Evolutionary conservation across 2,888 invertebrate genomes (phyloP).

Genomic region (Eristalinus sepulchralis): DNA sequence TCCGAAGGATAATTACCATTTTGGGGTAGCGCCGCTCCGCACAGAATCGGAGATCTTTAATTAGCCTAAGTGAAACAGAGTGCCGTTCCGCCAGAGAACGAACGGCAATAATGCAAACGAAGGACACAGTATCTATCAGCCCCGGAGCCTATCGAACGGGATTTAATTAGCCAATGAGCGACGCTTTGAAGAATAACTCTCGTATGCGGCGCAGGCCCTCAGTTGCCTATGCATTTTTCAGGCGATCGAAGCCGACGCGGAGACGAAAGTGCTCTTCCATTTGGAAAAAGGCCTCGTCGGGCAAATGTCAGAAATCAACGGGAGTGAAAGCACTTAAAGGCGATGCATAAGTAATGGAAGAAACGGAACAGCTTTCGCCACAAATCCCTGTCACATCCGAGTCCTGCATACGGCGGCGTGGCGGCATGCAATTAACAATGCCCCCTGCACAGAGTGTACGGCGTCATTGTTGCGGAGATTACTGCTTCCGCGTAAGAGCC

Average conservation of each 20-base stretch:
- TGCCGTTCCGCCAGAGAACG: background rate
- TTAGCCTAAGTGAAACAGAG: constrained; percentile 40
- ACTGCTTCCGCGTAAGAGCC: constrained; percentile 14
- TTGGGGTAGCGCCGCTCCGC: background rate
- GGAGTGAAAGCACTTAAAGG: constrained; percentile 33
- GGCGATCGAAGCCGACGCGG: background rate
- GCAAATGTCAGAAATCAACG: background rate
- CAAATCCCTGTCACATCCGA: background rate
- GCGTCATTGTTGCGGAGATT: background rate
- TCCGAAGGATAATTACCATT: constrained; percentile 33
- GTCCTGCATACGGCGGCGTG: background rate
- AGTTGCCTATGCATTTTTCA: constrained; percentile 1
- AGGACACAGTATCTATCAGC: background rate
- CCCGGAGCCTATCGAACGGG: background rate
- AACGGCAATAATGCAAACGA: constrained; percentile 18
- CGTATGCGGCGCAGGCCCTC: background rate
- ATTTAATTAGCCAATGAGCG: constrained; percentile 28
- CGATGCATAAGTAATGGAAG: constrained; percentile 33
- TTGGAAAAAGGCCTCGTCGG: background rate
- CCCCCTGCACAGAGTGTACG: constrained; percentile 22
- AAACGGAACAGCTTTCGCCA: background rate
- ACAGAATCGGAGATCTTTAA: constrained; percentile 10
- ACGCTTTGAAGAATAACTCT: background rate
- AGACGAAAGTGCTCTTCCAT: background rate
- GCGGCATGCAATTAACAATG: constrained; percentile 24